Conservation (phyloP, 2,797 vertebrate genomes). For the Halcyon leucocephala region DNA sequence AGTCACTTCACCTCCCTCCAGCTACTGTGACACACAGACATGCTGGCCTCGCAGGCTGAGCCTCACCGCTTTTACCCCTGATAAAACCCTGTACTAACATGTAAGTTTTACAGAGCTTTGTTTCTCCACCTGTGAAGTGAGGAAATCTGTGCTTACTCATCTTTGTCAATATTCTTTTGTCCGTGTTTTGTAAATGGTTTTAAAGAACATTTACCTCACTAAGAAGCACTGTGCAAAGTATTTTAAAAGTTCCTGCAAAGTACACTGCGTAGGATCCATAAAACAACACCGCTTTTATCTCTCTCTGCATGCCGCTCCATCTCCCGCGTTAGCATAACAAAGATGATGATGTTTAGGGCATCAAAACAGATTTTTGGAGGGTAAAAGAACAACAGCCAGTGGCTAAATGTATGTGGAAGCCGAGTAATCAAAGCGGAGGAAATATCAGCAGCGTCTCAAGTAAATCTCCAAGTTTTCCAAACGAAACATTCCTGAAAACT, state of each 20-base stretch:
- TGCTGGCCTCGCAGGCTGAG: background rate
- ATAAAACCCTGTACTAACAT: background rate
- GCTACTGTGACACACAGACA: rapidly evolving
- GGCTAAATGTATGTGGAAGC: conserved; percentile 11
- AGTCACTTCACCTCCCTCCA: background rate
- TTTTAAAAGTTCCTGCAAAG: conserved; percentile 41
- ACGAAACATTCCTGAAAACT: conserved; percentile 49
- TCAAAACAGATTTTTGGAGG: conserved; percentile 13
- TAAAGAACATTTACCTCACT: background rate
- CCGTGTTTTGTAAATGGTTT: background rate
- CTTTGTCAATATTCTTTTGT: conserved; percentile 37
- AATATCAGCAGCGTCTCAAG: background rate
- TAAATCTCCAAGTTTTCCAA: conserved; percentile 33
- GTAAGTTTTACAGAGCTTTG: background rate
- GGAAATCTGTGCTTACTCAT: conserved; percentile 16
- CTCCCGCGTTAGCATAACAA: conserved; percentile 42
- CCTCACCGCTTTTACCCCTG: background rate
- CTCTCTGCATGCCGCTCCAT: background rate
- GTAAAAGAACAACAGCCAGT: conserved; percentile 23
- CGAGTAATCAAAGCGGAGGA: background rate
- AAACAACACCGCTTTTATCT: conserved; percentile 43
- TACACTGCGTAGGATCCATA: conserved; percentile 20
- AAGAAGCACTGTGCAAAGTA: background rate
- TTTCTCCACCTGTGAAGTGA: conserved; percentile 35
- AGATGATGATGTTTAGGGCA: conserved; percentile 14